Conservation (phyloP, 1,140 invertebrate species). For the Drosophila dunni region DNA sequence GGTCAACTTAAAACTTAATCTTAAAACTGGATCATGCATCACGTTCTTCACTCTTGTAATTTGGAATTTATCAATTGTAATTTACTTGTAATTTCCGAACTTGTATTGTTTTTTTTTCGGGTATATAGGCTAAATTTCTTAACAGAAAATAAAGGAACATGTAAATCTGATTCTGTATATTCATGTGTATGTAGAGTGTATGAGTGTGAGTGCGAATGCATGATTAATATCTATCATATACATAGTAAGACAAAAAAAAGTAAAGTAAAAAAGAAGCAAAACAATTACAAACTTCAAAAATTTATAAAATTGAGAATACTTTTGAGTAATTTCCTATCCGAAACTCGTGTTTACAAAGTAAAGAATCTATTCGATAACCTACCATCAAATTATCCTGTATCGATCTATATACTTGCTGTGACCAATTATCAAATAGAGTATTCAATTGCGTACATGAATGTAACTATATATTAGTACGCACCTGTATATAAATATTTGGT, state of each 20-base stretch:
- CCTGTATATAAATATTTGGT: conserved; percentile 3
- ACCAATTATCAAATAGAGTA: background rate
- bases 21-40: conserved; percentile 12
- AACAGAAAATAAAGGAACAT: background rate
- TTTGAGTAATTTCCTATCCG: no score
- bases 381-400: background rate
- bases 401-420: conserved; percentile 2
- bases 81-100: no score
- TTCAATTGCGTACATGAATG: background rate
- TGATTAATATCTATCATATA: background rate
- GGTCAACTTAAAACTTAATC: background rate
- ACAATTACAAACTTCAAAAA: background rate
- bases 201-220: background rate
- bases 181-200: conserved; percentile 2
- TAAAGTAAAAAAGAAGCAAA: background rate
- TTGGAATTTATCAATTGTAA: background rate
- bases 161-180: conserved; percentile 27
- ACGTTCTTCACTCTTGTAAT: conserved; percentile 1
- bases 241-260: background rate
- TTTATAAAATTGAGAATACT: background rate
- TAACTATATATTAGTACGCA: background rate
- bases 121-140: conserved; percentile 8
- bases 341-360: no score
- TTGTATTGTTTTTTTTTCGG: conserved; percentile 4
- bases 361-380: background rate